Conservation (phyloP, 2,797 vertebrate genomes). For the Chromis chromis region DNA sequence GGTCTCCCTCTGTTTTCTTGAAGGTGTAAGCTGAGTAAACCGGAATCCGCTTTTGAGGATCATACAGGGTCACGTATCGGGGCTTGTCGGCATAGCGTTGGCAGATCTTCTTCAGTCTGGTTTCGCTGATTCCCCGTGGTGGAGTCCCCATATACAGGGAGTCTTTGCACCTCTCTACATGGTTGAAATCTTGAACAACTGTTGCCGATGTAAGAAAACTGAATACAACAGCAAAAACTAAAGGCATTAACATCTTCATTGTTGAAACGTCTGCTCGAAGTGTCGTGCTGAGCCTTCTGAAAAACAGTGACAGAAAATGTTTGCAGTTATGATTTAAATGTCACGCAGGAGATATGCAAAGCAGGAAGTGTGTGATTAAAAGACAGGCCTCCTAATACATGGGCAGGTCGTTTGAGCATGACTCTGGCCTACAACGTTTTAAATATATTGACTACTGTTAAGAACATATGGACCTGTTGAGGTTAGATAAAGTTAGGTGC, state of each 20-base stretch:
- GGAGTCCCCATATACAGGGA: constrained; percentile 84
- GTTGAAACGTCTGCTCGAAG: constrained; percentile 22
- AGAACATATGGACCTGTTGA: not conserved
- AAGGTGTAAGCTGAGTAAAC: constrained; percentile 83
- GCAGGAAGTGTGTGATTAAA: not conserved
- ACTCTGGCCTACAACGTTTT: not conserved
- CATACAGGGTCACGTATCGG: constrained; percentile 79
- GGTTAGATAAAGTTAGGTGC: not conserved
- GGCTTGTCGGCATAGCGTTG: constrained; percentile 79
- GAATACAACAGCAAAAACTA: constrained; percentile 28
- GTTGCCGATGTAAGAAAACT: constrained; percentile 47
- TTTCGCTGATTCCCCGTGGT: constrained; percentile 64
- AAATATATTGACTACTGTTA: not conserved
- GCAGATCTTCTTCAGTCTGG: constrained; percentile 76
- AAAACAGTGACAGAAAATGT: constrained; percentile 20
- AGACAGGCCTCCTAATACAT: constrained; percentile 3
- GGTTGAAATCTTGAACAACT: constrained; percentile 81
- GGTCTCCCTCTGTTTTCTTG: constrained; percentile 83
- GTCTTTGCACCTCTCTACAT: constrained; percentile 81
- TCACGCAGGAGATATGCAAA: constrained; percentile 75
- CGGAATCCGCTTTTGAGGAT: constrained; percentile 75
- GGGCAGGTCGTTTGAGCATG: constrained; percentile 3
- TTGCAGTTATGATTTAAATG: constrained; percentile 64
- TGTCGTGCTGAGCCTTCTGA: constrained; percentile 21
- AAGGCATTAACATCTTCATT: constrained; percentile 16